These are phyloP conservation scores for Todiramphus saurophagus DNA, from an alignment of 2,113 vertebrate genomes.

Conservation along the genomic window DNA sequence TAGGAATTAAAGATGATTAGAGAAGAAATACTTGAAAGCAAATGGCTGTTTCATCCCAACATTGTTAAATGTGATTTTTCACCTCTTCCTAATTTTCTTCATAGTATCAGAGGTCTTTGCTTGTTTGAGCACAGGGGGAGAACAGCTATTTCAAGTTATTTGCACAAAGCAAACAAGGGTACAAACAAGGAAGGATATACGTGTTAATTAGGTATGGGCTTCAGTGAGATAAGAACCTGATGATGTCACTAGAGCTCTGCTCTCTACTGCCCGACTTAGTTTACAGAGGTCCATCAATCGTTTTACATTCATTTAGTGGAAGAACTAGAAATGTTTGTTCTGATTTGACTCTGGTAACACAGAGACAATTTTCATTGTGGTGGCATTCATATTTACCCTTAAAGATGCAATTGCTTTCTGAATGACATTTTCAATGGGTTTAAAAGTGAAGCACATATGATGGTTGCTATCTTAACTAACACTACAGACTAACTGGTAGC, in stretches of 20 bases:
- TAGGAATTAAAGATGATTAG: conserved; percentile 22
- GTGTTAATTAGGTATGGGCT: conserved; percentile 13
- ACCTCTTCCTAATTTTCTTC: conserved; percentile 62
- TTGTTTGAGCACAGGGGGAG: conserved; percentile 35
- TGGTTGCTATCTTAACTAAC: neutral
- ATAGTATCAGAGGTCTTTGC: conserved; percentile 22
- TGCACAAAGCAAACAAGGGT: conserved; percentile 31
- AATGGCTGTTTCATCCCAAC: neutral
- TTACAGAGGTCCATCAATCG: neutral
- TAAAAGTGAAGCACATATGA: neutral
- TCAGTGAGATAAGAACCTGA: neutral
- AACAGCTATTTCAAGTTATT: conserved; percentile 37
- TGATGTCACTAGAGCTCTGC: neutral
- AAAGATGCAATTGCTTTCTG: neutral
- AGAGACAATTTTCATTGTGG: neutral
- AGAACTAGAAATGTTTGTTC: neutral
- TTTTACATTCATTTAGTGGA: neutral
- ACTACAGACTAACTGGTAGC: neutral
- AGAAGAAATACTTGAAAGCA: conserved; percentile 12
- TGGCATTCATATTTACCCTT: neutral
- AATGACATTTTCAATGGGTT: neutral
- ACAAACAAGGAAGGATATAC: neutral
- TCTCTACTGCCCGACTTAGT: neutral
- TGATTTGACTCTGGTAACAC: neutral
- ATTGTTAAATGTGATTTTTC: conserved; percentile 20